Evolutionary conservation across 2,888 invertebrate species (phyloP).

Genomic region (Noctua janthina): DNA sequence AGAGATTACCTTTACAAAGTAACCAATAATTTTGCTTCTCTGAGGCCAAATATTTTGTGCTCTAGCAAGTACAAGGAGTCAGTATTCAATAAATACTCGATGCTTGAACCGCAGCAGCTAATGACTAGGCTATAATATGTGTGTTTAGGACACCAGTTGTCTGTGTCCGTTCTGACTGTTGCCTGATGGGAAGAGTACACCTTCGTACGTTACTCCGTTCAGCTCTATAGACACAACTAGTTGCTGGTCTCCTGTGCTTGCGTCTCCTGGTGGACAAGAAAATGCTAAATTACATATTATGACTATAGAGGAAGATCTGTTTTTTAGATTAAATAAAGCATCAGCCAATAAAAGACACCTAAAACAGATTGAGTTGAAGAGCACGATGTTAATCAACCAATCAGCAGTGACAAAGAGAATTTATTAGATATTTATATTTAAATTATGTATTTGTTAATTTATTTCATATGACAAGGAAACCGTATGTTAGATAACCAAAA

Average conservation of each 20-base stretch:
- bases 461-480: background rate
- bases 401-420: background rate
- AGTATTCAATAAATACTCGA: constrained; percentile 36
- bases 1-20: background rate
- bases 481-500: background rate
- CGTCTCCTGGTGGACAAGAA: constrained; percentile 92
- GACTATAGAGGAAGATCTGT: background rate
- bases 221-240: constrained; percentile 98
- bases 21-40: background rate
- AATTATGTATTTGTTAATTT: no score
- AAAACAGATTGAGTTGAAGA: background rate
- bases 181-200: constrained; percentile 94
- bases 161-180: constrained; percentile 86
- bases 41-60: background rate
- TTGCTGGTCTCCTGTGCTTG: constrained; percentile 95
- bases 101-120: constrained; percentile 48
- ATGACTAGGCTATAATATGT: constrained; percentile 33
- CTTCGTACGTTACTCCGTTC: constrained; percentile 98
- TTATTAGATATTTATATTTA: no score
- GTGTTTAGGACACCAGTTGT: constrained; percentile 86
- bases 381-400: background rate
- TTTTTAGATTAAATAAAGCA: background rate
- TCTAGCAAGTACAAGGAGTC: constrained; percentile 1
- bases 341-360: background rate
- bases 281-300: background rate